Evolutionary conservation across 2,113 vertebrate genomes (phyloP), one percentile per base, ranked within the genome.

Genomic region (Shinisaurus crocodilurus): DNA sequence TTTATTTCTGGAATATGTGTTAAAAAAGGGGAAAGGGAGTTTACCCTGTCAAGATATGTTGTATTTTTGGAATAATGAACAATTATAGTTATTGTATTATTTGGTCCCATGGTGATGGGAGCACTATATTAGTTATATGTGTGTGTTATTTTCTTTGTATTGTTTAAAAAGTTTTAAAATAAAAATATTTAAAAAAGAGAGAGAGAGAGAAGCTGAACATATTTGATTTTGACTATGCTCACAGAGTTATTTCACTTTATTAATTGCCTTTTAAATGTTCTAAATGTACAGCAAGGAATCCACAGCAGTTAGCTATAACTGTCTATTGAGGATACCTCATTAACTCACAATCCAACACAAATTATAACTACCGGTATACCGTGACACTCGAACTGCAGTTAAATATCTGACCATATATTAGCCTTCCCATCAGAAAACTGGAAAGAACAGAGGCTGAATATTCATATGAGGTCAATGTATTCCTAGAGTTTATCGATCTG

Each of bases 361-460:
- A 25, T 69, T 88, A 92, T 69, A 1, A 32, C 69, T 50, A n/a
- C n/a, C n/a, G n/a, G n/a, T n/a, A 27, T 88, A 77, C 45, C 72
- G 37, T 43, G 45, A 45, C 4, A 37, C 32, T 48, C 45, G 86
- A 69, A 83, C 25, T 89, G 91, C 27, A 34, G 3, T 23, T 93
- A 6, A 92, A 86, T 87, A 63, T 12, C 76, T 87, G 84, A 27
- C 88, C 84, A 87, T 92, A 82, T 12, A 32, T 40, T 93, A 65
- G 80, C 57, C 94, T 88, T 95, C 88, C 57, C 92, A 93, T 88
- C 83, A 83, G 54, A 91, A 85, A 92, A 89, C 80, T 90, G 85
- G 50, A 75, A 67, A 45, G 40, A 82, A 85, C 45, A 29, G 81
- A 92, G 89, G 60, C 50, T 89, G 88, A 91, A 83, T 57, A 80